phyloP scores from a whole-genome alignment of 1,140 invertebrate genomes.

The Probaryconus sp. region DNA sequence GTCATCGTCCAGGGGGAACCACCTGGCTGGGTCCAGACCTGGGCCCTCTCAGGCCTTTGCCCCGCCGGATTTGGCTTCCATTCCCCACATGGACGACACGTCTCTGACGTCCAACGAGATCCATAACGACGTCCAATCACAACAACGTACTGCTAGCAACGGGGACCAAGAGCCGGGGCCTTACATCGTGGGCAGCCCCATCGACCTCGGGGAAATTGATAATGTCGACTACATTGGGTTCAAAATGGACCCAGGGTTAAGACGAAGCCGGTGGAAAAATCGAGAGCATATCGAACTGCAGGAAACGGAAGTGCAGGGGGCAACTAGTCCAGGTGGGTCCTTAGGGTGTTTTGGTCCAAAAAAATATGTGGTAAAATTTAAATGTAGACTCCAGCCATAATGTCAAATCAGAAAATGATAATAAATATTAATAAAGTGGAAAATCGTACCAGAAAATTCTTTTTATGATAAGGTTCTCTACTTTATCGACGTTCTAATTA shows the following conservation, averaged over 20 bases:
- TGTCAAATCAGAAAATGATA: too few species aligned
- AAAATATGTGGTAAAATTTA: too few species aligned
- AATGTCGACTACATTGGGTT: conserved; percentile 75
- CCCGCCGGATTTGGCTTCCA: conserved; percentile 74
- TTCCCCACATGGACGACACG: conserved; percentile 76
- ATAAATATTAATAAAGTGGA: too few species aligned
- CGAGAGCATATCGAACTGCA: conserved; percentile 74
- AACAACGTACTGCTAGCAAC: conserved; percentile 22
- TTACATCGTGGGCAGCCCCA: conserved; percentile 76
- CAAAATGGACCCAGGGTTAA: conserved; percentile 55
- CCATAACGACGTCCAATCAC: conserved; percentile 56
- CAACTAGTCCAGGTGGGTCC: conserved; percentile 37
- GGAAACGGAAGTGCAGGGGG: conserved; percentile 56
- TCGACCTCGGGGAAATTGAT: conserved; percentile 74
- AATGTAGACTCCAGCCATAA: too few species aligned
- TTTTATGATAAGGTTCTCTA: too few species aligned
- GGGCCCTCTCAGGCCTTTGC: conserved; percentile 70
- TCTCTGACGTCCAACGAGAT: conserved; percentile 60
- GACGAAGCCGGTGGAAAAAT: conserved; percentile 55
- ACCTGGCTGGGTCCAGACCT: conserved; percentile 66
- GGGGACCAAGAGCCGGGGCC: conserved; percentile 65
- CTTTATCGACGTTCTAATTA: too few species aligned
- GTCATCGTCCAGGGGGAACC: conserved; percentile 71
- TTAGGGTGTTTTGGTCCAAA: not conserved
- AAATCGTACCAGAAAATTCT: too few species aligned